Percentiles rank a stretch among this genome's conserved stretches.
Evolutionary conservation across 2,888 invertebrate genomes (phyloP).

Genomic region (Aspidiotus rigidus): DNA sequence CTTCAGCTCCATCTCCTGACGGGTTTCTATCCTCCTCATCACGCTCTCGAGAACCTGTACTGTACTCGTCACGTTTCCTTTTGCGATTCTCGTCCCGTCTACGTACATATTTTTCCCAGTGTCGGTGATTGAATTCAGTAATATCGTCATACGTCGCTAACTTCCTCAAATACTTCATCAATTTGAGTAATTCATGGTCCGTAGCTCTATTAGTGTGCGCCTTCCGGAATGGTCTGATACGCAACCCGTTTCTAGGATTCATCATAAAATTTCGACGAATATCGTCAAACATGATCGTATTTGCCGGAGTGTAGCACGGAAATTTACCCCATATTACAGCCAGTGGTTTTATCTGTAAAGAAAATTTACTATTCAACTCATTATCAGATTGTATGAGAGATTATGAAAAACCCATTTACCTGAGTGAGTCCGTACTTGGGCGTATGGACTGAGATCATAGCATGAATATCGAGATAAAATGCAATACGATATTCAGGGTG

Average conservation of each 20-base stretch:
- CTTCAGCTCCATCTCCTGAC: slow-evolving; percentile 22
- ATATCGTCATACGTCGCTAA: slow-evolving; percentile 78
- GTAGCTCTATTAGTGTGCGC: slow-evolving; percentile 78
- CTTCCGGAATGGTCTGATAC: slow-evolving; percentile 81
- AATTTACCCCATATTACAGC: slow-evolving; percentile 96
- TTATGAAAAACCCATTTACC: slow-evolving; percentile 48
- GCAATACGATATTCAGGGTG: slow-evolving; percentile 81
- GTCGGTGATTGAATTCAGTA: slow-evolving; percentile 71
- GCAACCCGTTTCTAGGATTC: slow-evolving; percentile 90
- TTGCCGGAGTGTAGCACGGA: slow-evolving; percentile 65
- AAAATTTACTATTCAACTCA: not conserved
- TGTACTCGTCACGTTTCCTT: slow-evolving; percentile 23
- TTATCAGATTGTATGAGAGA: not conserved
- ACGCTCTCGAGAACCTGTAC: slow-evolving; percentile 3
- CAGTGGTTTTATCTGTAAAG: slow-evolving; percentile 72
- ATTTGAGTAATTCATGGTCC: slow-evolving; percentile 70
- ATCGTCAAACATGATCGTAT: slow-evolving; percentile 98
- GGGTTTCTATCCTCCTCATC: slow-evolving; percentile 26
- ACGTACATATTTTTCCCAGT: slow-evolving; percentile 72
- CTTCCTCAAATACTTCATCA: slow-evolving; percentile 71
- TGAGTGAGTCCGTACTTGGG: slow-evolving; percentile 85
- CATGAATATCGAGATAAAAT: slow-evolving; percentile 81
- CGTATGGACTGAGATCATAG: slow-evolving; percentile 91
- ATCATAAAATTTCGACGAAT: slow-evolving; percentile 90
- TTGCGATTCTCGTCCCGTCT: slow-evolving; percentile 35